Conservation (phyloP, 2,113 vertebrate species). For the Desmodus rotundus region DNA sequence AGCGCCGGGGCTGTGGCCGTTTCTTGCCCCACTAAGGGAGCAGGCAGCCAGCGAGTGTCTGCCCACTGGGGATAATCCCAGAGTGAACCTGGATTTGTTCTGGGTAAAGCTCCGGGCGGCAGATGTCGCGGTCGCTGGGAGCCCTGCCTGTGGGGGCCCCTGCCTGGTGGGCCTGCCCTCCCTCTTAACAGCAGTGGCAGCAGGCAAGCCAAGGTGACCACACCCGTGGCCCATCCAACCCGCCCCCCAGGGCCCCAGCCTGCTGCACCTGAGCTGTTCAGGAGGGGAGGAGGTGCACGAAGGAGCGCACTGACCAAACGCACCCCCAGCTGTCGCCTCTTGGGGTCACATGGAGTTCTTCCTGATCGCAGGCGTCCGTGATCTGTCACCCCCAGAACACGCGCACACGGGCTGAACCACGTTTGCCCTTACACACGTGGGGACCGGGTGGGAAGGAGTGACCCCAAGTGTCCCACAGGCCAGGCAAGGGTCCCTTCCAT, state of each 20-base stretch:
- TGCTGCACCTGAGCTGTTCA: accelerated
- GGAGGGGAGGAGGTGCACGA: background rate
- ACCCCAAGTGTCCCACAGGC: background rate
- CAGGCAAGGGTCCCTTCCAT: background rate
- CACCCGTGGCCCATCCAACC: background rate
- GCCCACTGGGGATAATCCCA: background rate
- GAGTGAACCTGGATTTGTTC: accelerated
- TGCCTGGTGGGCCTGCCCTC: background rate
- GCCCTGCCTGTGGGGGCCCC: background rate
- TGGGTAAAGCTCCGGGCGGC: background rate
- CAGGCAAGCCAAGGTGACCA: background rate
- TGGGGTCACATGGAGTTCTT: background rate
- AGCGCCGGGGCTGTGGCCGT: accelerated
- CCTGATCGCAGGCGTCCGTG: accelerated
- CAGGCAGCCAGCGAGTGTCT: background rate
- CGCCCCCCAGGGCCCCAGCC: background rate
- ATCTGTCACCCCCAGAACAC: accelerated
- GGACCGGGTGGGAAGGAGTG: accelerated
- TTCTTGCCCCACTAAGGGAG: background rate
- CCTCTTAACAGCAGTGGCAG: accelerated
- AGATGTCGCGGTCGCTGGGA: background rate
- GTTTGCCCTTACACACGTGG: background rate
- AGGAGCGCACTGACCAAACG: background rate
- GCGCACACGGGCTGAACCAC: accelerated
- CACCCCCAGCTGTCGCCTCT: background rate